Evolutionary conservation across 92 coral and sea anemone species (phyloP).

Genomic region (Umimayanthus chanpuru): DNA sequence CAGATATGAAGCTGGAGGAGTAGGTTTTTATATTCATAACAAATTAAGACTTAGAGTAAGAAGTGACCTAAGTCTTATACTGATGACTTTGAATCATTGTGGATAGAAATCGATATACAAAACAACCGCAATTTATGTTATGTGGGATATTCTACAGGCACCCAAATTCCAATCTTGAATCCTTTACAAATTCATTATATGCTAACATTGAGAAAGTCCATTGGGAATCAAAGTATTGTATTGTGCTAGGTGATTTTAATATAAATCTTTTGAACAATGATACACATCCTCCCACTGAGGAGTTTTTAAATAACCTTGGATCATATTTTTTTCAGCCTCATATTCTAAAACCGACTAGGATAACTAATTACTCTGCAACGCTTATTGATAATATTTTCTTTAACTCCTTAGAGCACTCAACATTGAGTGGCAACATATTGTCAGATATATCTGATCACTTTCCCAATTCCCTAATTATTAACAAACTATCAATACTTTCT

Average conservation of each 20-base stretch:
- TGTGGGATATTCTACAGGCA: conserved; percentile 40
- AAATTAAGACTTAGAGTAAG: too few relatives aligned
- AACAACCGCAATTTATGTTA: background rate
- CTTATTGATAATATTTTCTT: too few relatives aligned
- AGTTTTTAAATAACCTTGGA: conserved; percentile 28
- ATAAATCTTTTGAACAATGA: conserved; percentile 37
- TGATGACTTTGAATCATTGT: too few relatives aligned
- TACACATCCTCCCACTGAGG: conserved; percentile 36
- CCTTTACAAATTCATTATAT: conserved; percentile 17
- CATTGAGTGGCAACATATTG: conserved; percentile 37
- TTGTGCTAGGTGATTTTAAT: conserved; percentile 26
- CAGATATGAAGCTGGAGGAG: too few relatives aligned
- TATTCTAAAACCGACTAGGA: too few relatives aligned
- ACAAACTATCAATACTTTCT: background rate
- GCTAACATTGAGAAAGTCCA: conserved; percentile 27
- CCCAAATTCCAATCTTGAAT: conserved; percentile 26
- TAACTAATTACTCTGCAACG: background rate
- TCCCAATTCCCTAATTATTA: conserved; percentile 34
- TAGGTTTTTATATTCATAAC: too few relatives aligned
- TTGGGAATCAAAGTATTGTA: conserved; percentile 29
- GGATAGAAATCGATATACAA: background rate
- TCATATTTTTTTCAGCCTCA: conserved; percentile 18
- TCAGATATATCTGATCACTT: conserved; percentile 40
- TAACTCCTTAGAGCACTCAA: background rate
- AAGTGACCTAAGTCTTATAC: too few relatives aligned